Percentiles rank a stretch among this genome's conserved stretches.
Evolutionary conservation across 2,888 invertebrate species (phyloP).

Genomic region (Ophraella communa): DNA sequence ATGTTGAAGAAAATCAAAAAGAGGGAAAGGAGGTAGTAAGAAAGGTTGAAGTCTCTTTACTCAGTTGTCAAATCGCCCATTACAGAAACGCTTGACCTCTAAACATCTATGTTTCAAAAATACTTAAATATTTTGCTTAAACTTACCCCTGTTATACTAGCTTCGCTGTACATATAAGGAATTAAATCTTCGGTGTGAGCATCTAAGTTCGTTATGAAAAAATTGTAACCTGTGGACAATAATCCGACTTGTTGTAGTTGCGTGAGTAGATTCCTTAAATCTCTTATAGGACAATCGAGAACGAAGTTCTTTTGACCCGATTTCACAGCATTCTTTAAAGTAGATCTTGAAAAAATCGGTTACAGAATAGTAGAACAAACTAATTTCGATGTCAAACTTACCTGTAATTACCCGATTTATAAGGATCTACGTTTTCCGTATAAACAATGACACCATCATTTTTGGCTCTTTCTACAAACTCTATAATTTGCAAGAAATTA

Average conservation of each 20-base stretch:
- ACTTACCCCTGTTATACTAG: conserved; percentile 66
- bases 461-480: conserved; percentile 60
- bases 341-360: too few species aligned
- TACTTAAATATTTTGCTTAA: not conserved
- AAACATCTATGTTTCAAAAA: too few species aligned
- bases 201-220: conserved; percentile 66
- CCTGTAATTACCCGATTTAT: conserved; percentile 62
- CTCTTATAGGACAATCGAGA: conserved; percentile 62
- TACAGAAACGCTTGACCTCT: too few species aligned
- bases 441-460: conserved; percentile 54
- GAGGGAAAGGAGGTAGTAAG: too few species aligned
- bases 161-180: conserved; percentile 65
- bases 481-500: conserved; percentile 62
- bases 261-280: conserved; percentile 59
- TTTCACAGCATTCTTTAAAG: conserved; percentile 60
- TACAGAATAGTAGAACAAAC: not conserved
- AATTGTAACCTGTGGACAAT: conserved; percentile 64
- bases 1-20: too few species aligned
- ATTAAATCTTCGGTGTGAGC: conserved; percentile 63
- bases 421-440: conserved; percentile 56
- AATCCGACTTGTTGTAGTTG: conserved; percentile 69
- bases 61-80: too few species aligned
- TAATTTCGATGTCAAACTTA: conserved; percentile 43
- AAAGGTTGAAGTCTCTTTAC: too few species aligned
- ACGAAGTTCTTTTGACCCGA: conserved; percentile 62